Evolutionary conservation across 2,113 vertebrate species (phyloP).

Genomic region (Mesembrinibis cayennensis): DNA sequence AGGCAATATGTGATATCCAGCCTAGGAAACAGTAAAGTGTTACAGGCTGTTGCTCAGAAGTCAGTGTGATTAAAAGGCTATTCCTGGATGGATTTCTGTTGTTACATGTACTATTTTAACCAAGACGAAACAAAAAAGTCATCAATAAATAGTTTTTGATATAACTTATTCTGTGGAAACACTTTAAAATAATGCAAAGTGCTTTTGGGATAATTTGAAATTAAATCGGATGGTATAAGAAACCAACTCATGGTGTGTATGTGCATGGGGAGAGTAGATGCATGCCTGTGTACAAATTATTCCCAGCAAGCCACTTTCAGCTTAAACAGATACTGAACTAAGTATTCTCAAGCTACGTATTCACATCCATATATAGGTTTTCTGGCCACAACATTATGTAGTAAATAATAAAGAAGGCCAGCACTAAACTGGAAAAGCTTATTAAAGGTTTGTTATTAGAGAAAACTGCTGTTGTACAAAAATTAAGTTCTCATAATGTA

Average conservation of each 20-base stretch:
- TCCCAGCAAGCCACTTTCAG: slow-evolving; percentile 42
- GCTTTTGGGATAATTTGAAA: slow-evolving; percentile 34
- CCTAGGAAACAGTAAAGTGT: slow-evolving; percentile 39
- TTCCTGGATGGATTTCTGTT: neutral
- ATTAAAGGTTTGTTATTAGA: slow-evolving; percentile 27
- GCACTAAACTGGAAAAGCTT: slow-evolving; percentile 24
- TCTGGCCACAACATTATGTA: neutral
- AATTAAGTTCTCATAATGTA: slow-evolving; percentile 22
- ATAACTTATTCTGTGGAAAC: neutral
- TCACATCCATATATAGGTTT: slow-evolving; percentile 30
- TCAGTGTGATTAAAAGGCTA: neutral
- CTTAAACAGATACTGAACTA: slow-evolving; percentile 44
- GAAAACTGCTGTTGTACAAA: slow-evolving; percentile 11
- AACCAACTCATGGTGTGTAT: neutral
- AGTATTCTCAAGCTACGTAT: slow-evolving; percentile 32
- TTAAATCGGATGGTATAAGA: slow-evolving; percentile 21
- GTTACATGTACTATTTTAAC: slow-evolving; percentile 47
- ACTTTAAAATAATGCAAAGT: slow-evolving; percentile 40
- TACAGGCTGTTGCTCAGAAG: slow-evolving; percentile 40
- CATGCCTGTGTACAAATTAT: neutral
- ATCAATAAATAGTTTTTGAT: slow-evolving; percentile 67
- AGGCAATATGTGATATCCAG: neutral
- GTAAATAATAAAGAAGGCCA: slow-evolving; percentile 10
- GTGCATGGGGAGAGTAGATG: neutral
- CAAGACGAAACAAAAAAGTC: slow-evolving; percentile 46